Percentiles rank a stretch among this genome's conserved stretches.
These are phyloP conservation scores for Mirounga angustirostris DNA, from an alignment of 2,113 vertebrate species.

Conservation along the genomic window DNA sequence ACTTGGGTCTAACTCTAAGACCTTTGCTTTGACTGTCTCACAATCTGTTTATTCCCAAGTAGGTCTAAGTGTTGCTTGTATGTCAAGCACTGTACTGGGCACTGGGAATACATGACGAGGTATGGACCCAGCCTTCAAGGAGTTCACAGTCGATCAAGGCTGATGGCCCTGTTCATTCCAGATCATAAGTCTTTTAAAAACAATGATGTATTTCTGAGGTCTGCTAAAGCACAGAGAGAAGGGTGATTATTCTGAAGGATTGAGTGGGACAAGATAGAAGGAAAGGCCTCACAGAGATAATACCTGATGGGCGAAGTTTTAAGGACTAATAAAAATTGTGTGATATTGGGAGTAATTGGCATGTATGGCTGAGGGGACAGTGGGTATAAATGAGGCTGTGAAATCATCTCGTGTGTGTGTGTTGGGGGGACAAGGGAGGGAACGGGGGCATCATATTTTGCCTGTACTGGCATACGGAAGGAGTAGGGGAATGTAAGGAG, in stretches of 20 bases:
- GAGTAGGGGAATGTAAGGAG: background rate
- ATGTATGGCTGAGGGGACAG: background rate
- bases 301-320: background rate
- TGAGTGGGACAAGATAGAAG: background rate
- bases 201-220: background rate
- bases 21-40: background rate
- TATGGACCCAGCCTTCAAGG: background rate
- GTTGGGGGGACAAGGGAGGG: background rate
- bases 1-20: background rate
- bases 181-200: background rate
- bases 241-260: background rate
- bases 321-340: background rate
- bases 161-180: background rate
- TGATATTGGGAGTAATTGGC: background rate
- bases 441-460: background rate
- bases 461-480: background rate
- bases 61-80: background rate
- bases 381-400: background rate
- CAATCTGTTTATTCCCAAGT: background rate
- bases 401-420: background rate
- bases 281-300: background rate
- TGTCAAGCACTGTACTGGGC: background rate
- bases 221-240: background rate
- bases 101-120: background rate
- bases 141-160: background rate